These are phyloP conservation scores for Drosophila truncata DNA, from an alignment of 1,140 invertebrate species.

Conservation along the genomic window DNA sequence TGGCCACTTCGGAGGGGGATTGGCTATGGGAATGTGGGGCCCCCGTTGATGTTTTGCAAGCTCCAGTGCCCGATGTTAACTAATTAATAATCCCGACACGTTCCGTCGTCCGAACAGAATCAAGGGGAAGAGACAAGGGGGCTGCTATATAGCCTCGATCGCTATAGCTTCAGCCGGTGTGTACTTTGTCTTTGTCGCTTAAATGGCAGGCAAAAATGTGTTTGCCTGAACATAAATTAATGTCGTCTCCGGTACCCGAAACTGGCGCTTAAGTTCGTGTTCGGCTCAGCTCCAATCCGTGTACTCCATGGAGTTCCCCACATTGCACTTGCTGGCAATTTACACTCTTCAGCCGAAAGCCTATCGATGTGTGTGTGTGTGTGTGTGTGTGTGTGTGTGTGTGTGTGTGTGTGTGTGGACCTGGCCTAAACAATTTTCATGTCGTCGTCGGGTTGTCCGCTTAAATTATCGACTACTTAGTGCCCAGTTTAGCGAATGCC, in stretches of 20 bases:
- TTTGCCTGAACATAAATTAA: slow-evolving; percentile 78
- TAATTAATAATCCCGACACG: slow-evolving; percentile 77
- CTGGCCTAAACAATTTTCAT: slow-evolving; percentile 64
- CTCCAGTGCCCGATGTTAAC: slow-evolving; percentile 30
- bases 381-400: too few species aligned
- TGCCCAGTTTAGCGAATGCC: slow-evolving; percentile 73
- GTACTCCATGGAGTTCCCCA: slow-evolving; percentile 11
- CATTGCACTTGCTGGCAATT: slow-evolving; percentile 55
- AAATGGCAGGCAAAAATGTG: slow-evolving; percentile 76
- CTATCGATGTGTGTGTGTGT: not conserved
- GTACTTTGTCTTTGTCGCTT: slow-evolving; percentile 78
- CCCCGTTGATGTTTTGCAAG: slow-evolving; percentile 37
- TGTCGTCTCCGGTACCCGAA: slow-evolving; percentile 33
- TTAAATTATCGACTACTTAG: slow-evolving; percentile 77
- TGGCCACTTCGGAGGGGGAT: not conserved
- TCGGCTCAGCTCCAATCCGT: slow-evolving; percentile 29
- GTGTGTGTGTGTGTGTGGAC: slow-evolving; percentile 16
- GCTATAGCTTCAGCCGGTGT: not conserved
- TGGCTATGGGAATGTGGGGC: slow-evolving; percentile 38
- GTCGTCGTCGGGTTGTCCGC: slow-evolving; percentile 39
- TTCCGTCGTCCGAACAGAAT: slow-evolving; percentile 30
- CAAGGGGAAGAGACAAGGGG: not conserved
- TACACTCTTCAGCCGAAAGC: slow-evolving; percentile 60
- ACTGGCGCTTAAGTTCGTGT: slow-evolving; percentile 68
- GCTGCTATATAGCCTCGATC: not conserved